Evolutionary conservation across 2,113 vertebrate genomes (phyloP).

Genomic region (Festucalex cinctus): DNA sequence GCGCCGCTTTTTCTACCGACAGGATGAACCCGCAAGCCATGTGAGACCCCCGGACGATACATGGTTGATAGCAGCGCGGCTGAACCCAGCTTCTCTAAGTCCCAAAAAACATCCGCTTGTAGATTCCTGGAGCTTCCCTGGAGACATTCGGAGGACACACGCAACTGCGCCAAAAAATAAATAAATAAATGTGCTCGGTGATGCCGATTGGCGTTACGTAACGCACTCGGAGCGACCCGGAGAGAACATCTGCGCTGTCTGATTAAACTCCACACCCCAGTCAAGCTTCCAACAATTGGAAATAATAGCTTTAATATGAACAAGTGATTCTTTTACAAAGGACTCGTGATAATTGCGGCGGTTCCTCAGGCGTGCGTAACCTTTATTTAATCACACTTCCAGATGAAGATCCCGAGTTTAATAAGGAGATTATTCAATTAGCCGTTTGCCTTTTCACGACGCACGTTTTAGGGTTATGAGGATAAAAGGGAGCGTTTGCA

Average conservation of each 20-base stretch:
- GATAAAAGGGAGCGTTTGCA: constrained; percentile 25
- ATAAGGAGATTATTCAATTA: constrained; percentile 20
- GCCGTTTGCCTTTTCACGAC: constrained; percentile 6
- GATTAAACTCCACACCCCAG: not conserved
- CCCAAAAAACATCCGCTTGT: constrained; percentile 60
- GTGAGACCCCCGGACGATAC: constrained; percentile 24
- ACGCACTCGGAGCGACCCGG: constrained; percentile 14
- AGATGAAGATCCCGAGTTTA: constrained; percentile 10
- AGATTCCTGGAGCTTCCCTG: constrained; percentile 64
- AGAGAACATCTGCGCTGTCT: constrained; percentile 7
- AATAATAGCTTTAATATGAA: constrained; percentile 28
- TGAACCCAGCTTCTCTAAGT: constrained; percentile 73
- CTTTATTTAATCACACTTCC: constrained; percentile 7
- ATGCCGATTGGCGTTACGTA: constrained; percentile 22
- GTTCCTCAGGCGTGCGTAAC: constrained; percentile 37
- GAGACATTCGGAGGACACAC: constrained; percentile 55
- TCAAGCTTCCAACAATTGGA: constrained; percentile 16
- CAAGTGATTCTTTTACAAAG: constrained; percentile 30
- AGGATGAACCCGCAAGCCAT: constrained; percentile 32
- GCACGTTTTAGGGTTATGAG: constrained; percentile 11
- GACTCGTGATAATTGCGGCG: constrained; percentile 30
- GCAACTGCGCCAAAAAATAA: constrained; percentile 20
- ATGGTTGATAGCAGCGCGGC: constrained; percentile 49
- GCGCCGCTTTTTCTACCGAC: constrained; percentile 16
- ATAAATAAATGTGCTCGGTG: constrained; percentile 24